These are phyloP conservation scores for Protomyctophum bolini DNA, from an alignment of 2,113 vertebrate genomes.

Conservation along the genomic window DNA sequence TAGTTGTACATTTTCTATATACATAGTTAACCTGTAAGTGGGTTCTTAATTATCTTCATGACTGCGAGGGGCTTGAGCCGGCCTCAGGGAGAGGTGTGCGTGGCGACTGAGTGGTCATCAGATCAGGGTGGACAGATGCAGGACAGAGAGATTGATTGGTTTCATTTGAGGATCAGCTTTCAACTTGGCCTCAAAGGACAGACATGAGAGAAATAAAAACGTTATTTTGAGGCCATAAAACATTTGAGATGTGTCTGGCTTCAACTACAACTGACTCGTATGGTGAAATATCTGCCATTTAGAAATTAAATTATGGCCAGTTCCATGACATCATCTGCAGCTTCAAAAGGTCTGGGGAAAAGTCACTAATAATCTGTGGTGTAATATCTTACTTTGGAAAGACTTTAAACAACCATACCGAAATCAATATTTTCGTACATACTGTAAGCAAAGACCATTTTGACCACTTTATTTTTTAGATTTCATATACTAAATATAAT, in stretches of 20 bases:
- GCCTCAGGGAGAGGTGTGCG: constrained; percentile 47
- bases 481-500: no score
- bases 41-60: constrained; percentile 64
- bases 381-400: constrained; percentile 8
- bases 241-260: constrained; percentile 23
- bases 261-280: constrained; percentile 15
- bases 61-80: constrained; percentile 32
- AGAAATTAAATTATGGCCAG: neutral
- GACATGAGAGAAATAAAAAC: constrained; percentile 37
- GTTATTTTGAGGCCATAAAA: constrained; percentile 17
- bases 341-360: constrained; percentile 3
- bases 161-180: constrained; percentile 65
- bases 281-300: constrained; percentile 26
- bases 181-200: constrained; percentile 40
- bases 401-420: neutral
- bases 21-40: constrained; percentile 43
- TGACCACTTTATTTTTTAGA: no score
- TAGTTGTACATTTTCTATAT: no score
- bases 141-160: constrained; percentile 46
- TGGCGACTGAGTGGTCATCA: constrained; percentile 41
- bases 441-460: no score
- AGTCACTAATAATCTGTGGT: constrained; percentile 7
- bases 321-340: constrained; percentile 37
- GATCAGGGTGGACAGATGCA: constrained; percentile 53
- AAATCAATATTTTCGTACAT: constrained; percentile 1